Percentiles rank a stretch among this genome's conserved stretches.
phyloP scores from a whole-genome alignment of 2,113 vertebrate genomes.

The Pao palembangensis region DNA sequence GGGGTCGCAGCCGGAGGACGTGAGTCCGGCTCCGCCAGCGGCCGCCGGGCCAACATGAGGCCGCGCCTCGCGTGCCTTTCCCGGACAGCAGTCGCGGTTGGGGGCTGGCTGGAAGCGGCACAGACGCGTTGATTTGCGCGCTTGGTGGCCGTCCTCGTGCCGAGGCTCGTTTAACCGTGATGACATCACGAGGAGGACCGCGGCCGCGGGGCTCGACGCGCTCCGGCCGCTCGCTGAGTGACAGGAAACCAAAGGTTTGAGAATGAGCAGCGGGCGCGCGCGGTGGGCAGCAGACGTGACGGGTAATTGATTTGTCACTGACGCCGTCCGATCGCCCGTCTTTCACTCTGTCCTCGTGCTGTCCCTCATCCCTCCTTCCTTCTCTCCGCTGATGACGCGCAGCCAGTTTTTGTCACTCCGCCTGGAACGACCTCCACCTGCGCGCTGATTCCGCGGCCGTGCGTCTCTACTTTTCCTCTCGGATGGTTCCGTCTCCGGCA shows the following conservation, averaged over 20 bases:
- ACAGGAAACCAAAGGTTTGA: constrained; percentile 31
- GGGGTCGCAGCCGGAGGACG: constrained; percentile 66
- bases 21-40: constrained; percentile 65
- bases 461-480: constrained; percentile 21
- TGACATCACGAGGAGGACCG: constrained; percentile 56
- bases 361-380: background rate
- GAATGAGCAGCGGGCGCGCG: too few species aligned
- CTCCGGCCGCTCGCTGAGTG: constrained; percentile 36
- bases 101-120: too few species aligned
- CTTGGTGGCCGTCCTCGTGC: constrained; percentile 39
- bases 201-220: constrained; percentile 33
- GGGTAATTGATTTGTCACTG: constrained; percentile 64
- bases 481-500: constrained; percentile 25
- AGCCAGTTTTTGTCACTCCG: constrained; percentile 6
- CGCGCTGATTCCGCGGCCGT: constrained; percentile 26
- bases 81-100: too few species aligned
- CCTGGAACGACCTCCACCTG: constrained; percentile 59
- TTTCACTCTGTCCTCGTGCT: constrained; percentile 24
- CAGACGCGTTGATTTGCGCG: too few species aligned
- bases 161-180: constrained; percentile 50
- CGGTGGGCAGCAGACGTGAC: constrained; percentile 33
- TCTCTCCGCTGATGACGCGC: background rate
- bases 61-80: constrained; percentile 20
- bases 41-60: constrained; percentile 67
- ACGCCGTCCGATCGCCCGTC: constrained; percentile 43